Base-by-base conservation (phyloP, 2,113 vertebrate genomes). In the Pantherophis guttatus region DNA sequence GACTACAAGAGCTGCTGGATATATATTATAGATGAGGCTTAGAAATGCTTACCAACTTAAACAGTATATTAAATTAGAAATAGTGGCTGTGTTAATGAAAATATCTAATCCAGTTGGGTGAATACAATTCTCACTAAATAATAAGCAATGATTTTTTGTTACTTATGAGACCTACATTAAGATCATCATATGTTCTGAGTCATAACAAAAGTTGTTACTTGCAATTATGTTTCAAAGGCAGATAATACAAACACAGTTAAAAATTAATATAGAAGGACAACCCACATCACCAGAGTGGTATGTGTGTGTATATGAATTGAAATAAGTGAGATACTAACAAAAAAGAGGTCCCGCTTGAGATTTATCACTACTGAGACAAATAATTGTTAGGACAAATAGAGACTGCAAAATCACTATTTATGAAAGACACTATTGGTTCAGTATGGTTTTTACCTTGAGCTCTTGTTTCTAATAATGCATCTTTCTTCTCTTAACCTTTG, bases 21-120 rank as follows among this genome's bases (percentile, higher is more conserved):
- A 75, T 75, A 75, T 33, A 33, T 75, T 33, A 75, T 8, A 24
- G 24, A 4, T 2, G 24, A 70, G 8, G 0, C 0, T 58, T 93
- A 75, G 55, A 95, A 89, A 93, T 57, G 57, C 50, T 94, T 10
- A 2, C 29, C 70, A 93, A 88, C 65, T 48, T 59, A 54, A 91
- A 0, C 29, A 5, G 75, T 6, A 7, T 95, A 87, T 90, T 0
- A 0, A 91, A 91, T 87, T 88, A 81, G 0, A 0, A 65, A 87
- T 13, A 65, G 55, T 39, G 39, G 89, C 48, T 0, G 1, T 93
- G 90, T 0, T 94, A 93, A 70, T 86, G 57, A 48, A 86, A 93
- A 89, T 88, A 10, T 44, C 95, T 53, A 29, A 1, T 10, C 0
- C 2, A 0, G 24, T 65, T 75, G 81, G 1, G 13, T 75, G 54